phyloP scores from a whole-genome alignment of 1,140 invertebrate species.

The Lanistes nyassanus region DNA sequence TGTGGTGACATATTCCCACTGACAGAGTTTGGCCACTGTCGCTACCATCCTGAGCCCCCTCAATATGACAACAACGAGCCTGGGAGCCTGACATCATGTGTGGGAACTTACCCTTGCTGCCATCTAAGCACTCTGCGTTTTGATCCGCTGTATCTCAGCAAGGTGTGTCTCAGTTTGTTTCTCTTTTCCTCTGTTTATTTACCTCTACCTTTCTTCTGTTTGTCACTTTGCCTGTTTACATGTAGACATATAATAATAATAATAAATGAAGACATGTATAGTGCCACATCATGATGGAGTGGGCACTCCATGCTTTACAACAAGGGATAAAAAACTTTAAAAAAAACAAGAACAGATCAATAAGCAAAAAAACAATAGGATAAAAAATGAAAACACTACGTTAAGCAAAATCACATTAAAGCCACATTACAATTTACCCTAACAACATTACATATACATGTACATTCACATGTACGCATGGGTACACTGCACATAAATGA shows the following conservation, averaged over 20 bases:
- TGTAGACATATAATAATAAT: neutral
- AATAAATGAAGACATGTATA: too few relatives aligned
- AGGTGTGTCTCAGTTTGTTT: constrained; percentile 42
- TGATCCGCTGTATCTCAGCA: constrained; percentile 70
- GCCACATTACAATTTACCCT: neutral
- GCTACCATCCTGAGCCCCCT: constrained; percentile 55
- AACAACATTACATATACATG: neutral
- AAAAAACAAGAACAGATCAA: neutral
- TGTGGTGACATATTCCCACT: constrained; percentile 61
- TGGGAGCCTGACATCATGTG: constrained; percentile 35
- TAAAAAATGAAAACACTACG: neutral
- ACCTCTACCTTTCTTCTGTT: neutral
- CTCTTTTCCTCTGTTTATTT: neutral
- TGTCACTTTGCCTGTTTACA: neutral
- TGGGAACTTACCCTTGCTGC: constrained; percentile 83
- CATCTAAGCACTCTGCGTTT: constrained; percentile 83
- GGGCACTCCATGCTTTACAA: too few relatives aligned
- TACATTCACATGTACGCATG: neutral
- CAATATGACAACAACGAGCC: constrained; percentile 36
- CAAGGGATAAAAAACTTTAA: too few relatives aligned
- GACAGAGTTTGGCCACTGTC: constrained; percentile 61
- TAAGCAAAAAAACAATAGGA: neutral
- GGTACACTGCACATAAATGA: too few relatives aligned
- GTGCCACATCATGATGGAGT: too few relatives aligned
- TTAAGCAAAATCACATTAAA: too few relatives aligned